phyloP scores from a whole-genome alignment of 2,113 vertebrate species.

The Corvus hawaiiensis region DNA sequence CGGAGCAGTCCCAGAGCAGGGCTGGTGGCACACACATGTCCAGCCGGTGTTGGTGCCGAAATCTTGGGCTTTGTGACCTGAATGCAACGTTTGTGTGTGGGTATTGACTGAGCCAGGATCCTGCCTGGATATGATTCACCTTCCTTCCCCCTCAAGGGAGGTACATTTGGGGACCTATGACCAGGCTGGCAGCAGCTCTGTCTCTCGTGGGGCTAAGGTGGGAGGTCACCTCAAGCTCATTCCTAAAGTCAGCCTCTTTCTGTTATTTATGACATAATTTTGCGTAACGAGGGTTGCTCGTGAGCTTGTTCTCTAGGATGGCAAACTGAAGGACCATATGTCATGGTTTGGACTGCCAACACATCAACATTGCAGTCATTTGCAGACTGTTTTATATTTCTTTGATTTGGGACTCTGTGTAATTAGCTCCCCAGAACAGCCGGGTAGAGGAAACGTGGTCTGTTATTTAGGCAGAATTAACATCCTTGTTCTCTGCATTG shows the following conservation, averaged over 20 bases:
- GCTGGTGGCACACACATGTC: not conserved
- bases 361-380: slow-evolving; percentile 55
- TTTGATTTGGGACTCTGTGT: slow-evolving; percentile 46
- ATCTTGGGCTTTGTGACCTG: not conserved
- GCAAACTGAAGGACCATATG: slow-evolving; percentile 65
- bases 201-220: not conserved
- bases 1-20: rapidly evolving
- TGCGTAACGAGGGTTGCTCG: not conserved
- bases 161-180: not conserved
- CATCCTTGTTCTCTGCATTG: slow-evolving; percentile 45
- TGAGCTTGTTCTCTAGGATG: slow-evolving; percentile 28
- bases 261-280: slow-evolving; percentile 25
- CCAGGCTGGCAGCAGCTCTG: not conserved
- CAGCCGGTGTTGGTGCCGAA: rapidly evolving
- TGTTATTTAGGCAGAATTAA: slow-evolving; percentile 65
- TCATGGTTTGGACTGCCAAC: slow-evolving; percentile 54
- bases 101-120: not conserved
- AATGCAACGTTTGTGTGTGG: not conserved
- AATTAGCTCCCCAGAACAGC: slow-evolving; percentile 59
- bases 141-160: slow-evolving; percentile 34
- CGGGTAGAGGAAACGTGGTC: slow-evolving; percentile 25
- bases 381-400: slow-evolving; percentile 59
- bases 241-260: slow-evolving; percentile 29
- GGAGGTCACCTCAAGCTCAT: not conserved
- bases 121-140: slow-evolving; percentile 38